Evolutionary conservation across 2,888 invertebrate genomes (phyloP).

Genomic region (Microchrysa polita): DNA sequence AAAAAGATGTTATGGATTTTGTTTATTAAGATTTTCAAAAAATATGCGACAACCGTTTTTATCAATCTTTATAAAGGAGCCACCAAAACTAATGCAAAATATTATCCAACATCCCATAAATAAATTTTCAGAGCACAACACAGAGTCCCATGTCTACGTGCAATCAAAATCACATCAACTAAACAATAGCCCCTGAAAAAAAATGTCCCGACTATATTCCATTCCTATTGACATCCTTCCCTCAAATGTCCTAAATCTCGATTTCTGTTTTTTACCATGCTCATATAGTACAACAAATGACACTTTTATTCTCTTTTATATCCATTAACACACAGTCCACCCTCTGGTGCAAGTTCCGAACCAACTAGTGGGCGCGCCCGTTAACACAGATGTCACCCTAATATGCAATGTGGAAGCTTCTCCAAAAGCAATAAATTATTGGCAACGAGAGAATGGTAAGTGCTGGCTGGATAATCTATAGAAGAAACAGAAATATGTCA

Average conservation of each 20-base stretch:
- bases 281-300: neutral
- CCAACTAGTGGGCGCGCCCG: conserved; percentile 89
- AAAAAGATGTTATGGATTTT: too few species aligned
- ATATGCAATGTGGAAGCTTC: conserved; percentile 90
- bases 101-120: too few species aligned
- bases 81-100: too few species aligned
- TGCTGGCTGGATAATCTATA: conserved; percentile 46
- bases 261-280: conserved; percentile 4
- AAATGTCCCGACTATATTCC: neutral
- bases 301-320: conserved; percentile 45
- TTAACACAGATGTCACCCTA: conserved; percentile 84
- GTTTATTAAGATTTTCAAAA: too few species aligned
- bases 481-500: neutral
- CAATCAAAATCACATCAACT: neutral
- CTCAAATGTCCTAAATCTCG: neutral
- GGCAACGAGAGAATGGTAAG: conserved; percentile 90
- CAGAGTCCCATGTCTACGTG: too few species aligned
- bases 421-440: conserved; percentile 93
- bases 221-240: neutral
- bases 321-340: conserved; percentile 72
- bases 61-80: too few species aligned
- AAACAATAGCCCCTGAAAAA: neutral
- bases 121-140: too few species aligned
- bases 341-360: conserved; percentile 93
- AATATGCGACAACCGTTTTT: too few species aligned